Base-by-base conservation (phyloP, 1,140 invertebrate genomes). In the Penaeus indicus region DNA sequence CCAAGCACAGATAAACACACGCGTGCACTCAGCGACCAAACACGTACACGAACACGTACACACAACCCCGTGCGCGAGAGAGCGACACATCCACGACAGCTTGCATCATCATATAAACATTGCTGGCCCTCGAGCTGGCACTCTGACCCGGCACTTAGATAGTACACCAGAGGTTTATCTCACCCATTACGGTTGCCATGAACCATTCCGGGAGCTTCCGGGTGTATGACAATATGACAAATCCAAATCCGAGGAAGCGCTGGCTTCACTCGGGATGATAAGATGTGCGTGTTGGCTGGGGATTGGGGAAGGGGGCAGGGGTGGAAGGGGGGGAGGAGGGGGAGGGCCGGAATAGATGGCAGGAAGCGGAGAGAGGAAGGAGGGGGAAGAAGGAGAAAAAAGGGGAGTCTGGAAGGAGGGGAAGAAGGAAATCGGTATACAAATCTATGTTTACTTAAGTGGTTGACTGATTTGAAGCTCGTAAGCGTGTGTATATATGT, bases 181-280 rank as follows among this genome's bases (percentile, higher is more conserved):
- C 54, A 54, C 54, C 54, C 67, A n/a, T 72, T 72, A 72, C n/a
- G 32, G 67, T 32, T n/a, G 67, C 32, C 32, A 72, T 72, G 32
- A 72, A 16, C 67, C 67, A 72, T 72, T 11, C 32, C 13, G 67
- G 21, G 67, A 25, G 67, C 32, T 32, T n/a, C 32, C 67, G n/a
- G 67, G n/a, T 32, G 10, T 32, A 72, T 72, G 67, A 72, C 67
- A 72, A 72, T 72, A 72, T 72, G 67, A 72, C 67, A 72, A 72
- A 72, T 72, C 67, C 67, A 25, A 32, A 72, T 72, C n/a, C 67
- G 2, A 72, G 67, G 32, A 32, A 16, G n/a, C 67, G 3, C 67
- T 16, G 19, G 75, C 60, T 54, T 54, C 60, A 21, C 60, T 78
- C 22, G 21, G 19, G 27, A 25, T 54, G 38, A 60, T 47, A n/a